Percentiles rank a stretch among this genome's conserved stretches.
phyloP scores from a whole-genome alignment of 2,797 vertebrate genomes.

The Pristis pectinata region DNA sequence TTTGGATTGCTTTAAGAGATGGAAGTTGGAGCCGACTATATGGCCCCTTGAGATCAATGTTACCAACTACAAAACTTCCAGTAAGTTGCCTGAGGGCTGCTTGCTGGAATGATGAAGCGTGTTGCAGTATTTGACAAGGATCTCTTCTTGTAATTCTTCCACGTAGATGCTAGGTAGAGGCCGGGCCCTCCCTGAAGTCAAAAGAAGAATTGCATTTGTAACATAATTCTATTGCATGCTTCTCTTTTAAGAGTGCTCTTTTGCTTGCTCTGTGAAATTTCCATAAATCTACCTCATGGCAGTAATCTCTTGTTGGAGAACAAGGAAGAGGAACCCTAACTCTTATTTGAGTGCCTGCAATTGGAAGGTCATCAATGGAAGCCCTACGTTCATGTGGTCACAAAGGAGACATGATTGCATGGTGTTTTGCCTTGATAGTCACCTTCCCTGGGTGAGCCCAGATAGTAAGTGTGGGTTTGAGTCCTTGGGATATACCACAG shows the following conservation, averaged over 20 bases:
- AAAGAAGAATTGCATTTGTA: background rate
- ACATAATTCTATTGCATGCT: background rate
- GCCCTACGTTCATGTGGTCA: background rate
- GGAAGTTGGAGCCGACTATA: background rate
- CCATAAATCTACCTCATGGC: background rate
- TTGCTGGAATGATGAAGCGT: background rate
- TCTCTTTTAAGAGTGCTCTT: background rate
- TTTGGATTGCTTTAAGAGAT: background rate
- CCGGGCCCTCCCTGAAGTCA: background rate
- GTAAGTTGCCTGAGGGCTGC: background rate
- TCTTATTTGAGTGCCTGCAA: background rate
- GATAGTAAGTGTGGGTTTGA: background rate
- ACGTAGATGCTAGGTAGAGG: background rate
- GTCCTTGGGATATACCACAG: background rate
- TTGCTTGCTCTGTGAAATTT: background rate
- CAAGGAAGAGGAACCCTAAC: background rate
- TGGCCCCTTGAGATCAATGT: background rate
- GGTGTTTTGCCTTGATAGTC: background rate
- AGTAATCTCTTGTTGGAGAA: background rate
- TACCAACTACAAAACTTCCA: background rate
- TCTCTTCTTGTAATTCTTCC: background rate
- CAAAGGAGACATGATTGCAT: background rate
- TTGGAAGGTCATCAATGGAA: too few relatives aligned
- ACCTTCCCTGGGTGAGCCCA: background rate
- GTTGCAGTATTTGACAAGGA: background rate